Base-by-base conservation (phyloP, 2,113 vertebrate genomes). In the Solea senegalensis region DNA sequence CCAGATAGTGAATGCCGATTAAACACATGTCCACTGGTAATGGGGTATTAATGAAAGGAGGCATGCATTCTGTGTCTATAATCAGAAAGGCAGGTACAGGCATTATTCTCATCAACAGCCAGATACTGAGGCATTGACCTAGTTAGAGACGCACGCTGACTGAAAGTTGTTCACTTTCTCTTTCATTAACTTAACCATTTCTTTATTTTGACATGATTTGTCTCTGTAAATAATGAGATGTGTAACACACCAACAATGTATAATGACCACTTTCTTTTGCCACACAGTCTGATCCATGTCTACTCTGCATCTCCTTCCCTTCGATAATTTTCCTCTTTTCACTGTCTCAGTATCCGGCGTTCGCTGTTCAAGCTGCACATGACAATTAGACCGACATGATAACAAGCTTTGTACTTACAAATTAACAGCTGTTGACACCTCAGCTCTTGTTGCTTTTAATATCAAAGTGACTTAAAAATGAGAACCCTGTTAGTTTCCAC, bases 311-410 rank as follows among this genome's bases (percentile, higher is more conserved):
- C 66, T 57, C n/a, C 13, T 44, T 50, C 58, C 39, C 43, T 56
- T n/a, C 39, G 58, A 60, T 21, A 9, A 28, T 75, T 50, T 21
- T 49, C 16, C 15, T 58, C 27, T 28, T 70, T 56, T 60, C 55
- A 8, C 1, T 14, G 39, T 62, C 50, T 67, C 28, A 56, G 68
- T 50, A 46, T 76, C 44, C 41, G 68, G 34, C 16, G 12, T 54
- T 65, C 60, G 8, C 54, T 65, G 59, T 55, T 80, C 49, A 59
- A 56, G 46, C 56, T 45, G 54, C 66, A 72, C 41, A 50, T 71
- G 65, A 69, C 84, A 80, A 56, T 74, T 74, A 74, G 46, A 72
- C 66, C 43, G 55, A 56, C 65, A 65, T 9, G 57, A 68, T 74
- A 63, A 82, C 62, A 71, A 75, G 66, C 54, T 65, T 63, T 69